Conservation (phyloP, 2,888 invertebrate species). For the Orchesella flavescens region DNA sequence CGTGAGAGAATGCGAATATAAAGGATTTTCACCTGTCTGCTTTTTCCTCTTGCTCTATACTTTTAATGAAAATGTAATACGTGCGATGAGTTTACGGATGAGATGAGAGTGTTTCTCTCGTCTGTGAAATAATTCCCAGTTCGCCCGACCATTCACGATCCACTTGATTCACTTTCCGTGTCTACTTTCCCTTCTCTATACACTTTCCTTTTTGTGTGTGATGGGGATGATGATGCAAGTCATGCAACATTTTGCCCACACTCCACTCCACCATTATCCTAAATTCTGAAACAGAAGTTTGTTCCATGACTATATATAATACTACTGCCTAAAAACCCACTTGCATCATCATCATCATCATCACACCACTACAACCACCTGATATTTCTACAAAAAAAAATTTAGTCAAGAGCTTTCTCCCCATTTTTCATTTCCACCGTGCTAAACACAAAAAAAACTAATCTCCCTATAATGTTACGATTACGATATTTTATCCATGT, state of each 20-base stretch:
- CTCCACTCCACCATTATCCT: not conserved
- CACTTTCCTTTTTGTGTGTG: not conserved
- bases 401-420: not conserved
- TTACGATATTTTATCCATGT: not conserved
- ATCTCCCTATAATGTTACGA: constrained; percentile 1
- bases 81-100: not conserved
- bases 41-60: not conserved
- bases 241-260: constrained; percentile 19
- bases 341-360: constrained; percentile 6
- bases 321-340: not conserved
- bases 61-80: too few relatives aligned
- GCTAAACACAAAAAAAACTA: constrained; percentile 35
- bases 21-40: constrained; percentile 8
- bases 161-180: constrained; percentile 27
- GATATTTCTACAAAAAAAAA: not conserved
- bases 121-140: not conserved
- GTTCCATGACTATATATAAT: not conserved
- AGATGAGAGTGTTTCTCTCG: constrained; percentile 1
- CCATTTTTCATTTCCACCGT: constrained; percentile 48
- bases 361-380: too few relatives aligned
- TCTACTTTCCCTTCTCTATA: constrained; percentile 1
- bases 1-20: not conserved
- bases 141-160: constrained; percentile 1
- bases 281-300: not conserved
- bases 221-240: constrained; percentile 20